Percentiles rank a stretch among this genome's conserved stretches.
These are phyloP conservation scores for Sorex araneus DNA, from an alignment of 2,113 vertebrate genomes.

Conservation along the genomic window DNA sequence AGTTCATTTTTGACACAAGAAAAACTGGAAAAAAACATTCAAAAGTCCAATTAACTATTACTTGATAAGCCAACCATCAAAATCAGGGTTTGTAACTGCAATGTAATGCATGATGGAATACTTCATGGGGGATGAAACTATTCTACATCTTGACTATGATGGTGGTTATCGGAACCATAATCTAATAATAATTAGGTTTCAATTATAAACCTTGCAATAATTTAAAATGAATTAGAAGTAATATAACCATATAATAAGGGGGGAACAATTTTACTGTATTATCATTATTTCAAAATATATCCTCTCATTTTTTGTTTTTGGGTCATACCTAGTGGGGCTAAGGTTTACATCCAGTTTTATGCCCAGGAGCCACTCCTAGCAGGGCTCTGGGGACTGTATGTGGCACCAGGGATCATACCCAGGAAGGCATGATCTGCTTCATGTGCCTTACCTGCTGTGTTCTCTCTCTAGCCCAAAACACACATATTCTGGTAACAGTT, in stretches of 20 bases:
- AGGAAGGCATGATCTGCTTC: too few relatives aligned
- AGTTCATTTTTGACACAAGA: slow-evolving; percentile 95
- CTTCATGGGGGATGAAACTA: neutral
- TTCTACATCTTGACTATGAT: neutral
- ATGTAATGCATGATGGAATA: neutral
- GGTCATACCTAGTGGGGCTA: too few relatives aligned
- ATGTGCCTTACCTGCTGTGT: too few relatives aligned
- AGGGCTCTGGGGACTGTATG: too few relatives aligned
- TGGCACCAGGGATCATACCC: too few relatives aligned
- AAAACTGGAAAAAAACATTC: slow-evolving; percentile 90
- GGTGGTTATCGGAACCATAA: neutral
- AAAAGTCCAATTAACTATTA: slow-evolving; percentile 30
- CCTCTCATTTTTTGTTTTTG: too few relatives aligned
- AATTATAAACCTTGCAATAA: too few relatives aligned
- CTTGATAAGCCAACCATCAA: slow-evolving; percentile 22
- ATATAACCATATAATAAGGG: neutral
- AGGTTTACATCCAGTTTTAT: too few relatives aligned
- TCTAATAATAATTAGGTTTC: too few relatives aligned
- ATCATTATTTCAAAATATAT: slow-evolving; percentile 10
- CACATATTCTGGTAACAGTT: neutral
- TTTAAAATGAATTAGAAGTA: slow-evolving; percentile 9
- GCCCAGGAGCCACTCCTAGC: too few relatives aligned
- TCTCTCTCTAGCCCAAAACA: too few relatives aligned
- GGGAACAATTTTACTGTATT: neutral
- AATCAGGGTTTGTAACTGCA: neutral